Percentiles rank a stretch among this genome's conserved stretches.
These are phyloP conservation scores for Athene cunicularia DNA, from an alignment of 2,113 vertebrate species.

Conservation along the genomic window DNA sequence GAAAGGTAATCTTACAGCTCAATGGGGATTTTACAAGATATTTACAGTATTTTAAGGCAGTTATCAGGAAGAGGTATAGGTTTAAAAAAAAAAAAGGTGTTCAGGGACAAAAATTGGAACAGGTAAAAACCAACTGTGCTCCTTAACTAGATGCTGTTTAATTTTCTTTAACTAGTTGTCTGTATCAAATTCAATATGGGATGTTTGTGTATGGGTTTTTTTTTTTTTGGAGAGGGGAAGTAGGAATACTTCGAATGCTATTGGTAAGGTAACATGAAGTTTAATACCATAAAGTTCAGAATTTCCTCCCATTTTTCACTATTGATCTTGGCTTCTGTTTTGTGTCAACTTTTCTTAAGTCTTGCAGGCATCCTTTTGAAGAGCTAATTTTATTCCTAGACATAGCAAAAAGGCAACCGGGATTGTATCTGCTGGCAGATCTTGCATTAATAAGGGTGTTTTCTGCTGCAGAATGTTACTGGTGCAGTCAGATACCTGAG, in stretches of 20 bases:
- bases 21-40: constrained; percentile 52
- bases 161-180: not conserved
- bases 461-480: not conserved
- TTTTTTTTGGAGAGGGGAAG: not conserved
- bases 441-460: not conserved
- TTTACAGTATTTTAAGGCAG: constrained; percentile 43
- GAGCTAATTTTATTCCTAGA: not conserved
- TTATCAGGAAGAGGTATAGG: constrained; percentile 11
- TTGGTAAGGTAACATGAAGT: not conserved
- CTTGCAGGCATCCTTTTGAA: not conserved
- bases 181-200: not conserved
- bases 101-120: not conserved
- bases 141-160: not conserved
- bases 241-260: not conserved
- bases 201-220: not conserved
- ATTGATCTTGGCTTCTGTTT: not conserved
- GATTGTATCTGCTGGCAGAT: not conserved
- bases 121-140: not conserved
- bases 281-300: not conserved
- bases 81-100: not conserved
- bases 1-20: constrained; percentile 65
- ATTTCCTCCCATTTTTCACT: not conserved
- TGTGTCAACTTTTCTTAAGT: not conserved
- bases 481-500: not conserved
- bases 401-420: not conserved